Evolutionary conservation across 2,888 invertebrate genomes (phyloP), one percentile per base, ranked within the genome.

Genomic region (Drosophila atripex): DNA sequence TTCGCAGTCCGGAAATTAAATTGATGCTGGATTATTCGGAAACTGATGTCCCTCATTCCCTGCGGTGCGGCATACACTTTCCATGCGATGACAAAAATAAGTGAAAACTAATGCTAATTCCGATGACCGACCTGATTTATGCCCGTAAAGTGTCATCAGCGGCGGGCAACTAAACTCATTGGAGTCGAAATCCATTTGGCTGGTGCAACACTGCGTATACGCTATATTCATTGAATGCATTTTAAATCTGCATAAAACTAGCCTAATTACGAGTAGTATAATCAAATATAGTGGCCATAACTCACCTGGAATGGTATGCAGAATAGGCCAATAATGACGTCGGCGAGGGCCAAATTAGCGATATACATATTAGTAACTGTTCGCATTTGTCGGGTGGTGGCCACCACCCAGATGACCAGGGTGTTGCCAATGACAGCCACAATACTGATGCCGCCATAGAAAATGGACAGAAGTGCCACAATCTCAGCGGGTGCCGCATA

Each of bases 331-430:
- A 97, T 96, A 73, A 96, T 95, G 87, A 97, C 96, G 90, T 97
- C 97, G 21, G 97, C 96, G 75, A 96, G 92, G 2, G 97, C 97
- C 89, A 97, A 92, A 92, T 97, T 97, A 14, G 96, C 95, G 79
- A 97, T 96, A 91, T 96, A 97, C 91, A 95, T 95, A 91, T 97
- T 97, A 46, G 97, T 97, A 76, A 95, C 96, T 71, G 95, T 96
- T 83, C 96, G 94, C 96, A 96, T 96, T 73, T 95, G 93, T 32
- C 94, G 92, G 58, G 95, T 95, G 12, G 95, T 95, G 38, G 94
- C 94, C 23, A 97, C 95, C 59, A 97, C 95, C 94, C 96, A 95
- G 91, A 97, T 96, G 16, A 97, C 97, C n/a, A 96, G 93, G 25
- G 94, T 93, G 91, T 97, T 97, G 1, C 97, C 97, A 7, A 95